Base-by-base conservation (phyloP, 2,797 vertebrate genomes). In the Notolepis coatsorum region DNA sequence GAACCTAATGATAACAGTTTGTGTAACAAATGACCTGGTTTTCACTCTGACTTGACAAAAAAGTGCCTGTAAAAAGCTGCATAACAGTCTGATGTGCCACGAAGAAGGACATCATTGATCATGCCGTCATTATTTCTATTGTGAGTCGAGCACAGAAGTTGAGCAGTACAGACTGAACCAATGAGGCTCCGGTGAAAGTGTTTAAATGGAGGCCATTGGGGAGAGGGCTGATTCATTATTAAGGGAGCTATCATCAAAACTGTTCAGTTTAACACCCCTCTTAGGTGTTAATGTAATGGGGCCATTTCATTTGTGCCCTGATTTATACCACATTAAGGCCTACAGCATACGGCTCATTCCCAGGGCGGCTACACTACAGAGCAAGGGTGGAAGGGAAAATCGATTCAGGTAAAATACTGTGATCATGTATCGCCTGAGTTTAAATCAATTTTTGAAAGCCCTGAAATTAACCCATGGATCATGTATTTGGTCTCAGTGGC, bases 231-330 rank as follows among this genome's bases (percentile, higher is more conserved):
- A 87, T 77, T 79, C 70, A 82, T 87, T 85, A 86, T 86, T 80
- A 85, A 84, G 68, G 64, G 65, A 67, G 77, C 78, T 84, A 83
- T 78, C 75, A 70, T 82, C 80, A 84, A 69, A 66, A 65, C 65
- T 66, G 74, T 86, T 77, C 82, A 74, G 75, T 77, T n/a, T 77
- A 81, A 80, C 55, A 50, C 74, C 79, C 68, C 70, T 73, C 56
- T 84, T 75, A 73, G 74, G 61, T 72, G 71, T 52, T 80, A 81
- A 86, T 82, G 74, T 79, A 88, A 87, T 80, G 41, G 76, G 68
- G 53, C 68, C 39, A 42, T 80, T 84, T 81, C 48, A 79, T 84
- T 84, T 73, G 50, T 60, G 62, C 39, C 54, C 52, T 77, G 60
- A 86, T 87, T 84, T 71, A 84, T 82, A 60, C 63, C 57, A 35